Evolutionary conservation across 2,888 invertebrate genomes (phyloP), one percentile per base, ranked within the genome.

Genomic region (Nemapogon koenigi): DNA sequence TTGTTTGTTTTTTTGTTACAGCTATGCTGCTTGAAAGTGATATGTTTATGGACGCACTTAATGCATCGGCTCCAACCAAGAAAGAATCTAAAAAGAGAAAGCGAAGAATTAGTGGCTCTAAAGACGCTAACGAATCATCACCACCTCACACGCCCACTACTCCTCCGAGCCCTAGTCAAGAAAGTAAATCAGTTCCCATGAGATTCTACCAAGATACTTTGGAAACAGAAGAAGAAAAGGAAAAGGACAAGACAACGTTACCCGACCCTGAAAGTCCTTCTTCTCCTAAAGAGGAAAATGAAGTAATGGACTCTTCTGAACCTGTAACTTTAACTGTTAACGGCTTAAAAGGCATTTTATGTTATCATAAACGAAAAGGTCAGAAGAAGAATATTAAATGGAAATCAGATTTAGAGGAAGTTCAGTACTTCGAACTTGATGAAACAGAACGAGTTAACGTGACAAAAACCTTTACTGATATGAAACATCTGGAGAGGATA

Each of bases 371-470:
- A 49, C 84, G 84, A 47, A 88, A 86, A 60, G 90, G 89, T 2
- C 89, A 88, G 3, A 94, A 90, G 59, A 90, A 91, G 62, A 84
- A 85, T 49, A 83, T 91, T 3, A 86, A 86, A 55, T 96, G 94
- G 89, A 89, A 89, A 55, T 69, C 83, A 4, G 85, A 89, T 47
- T 73, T 98, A 19, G 90, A 90, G 51, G 87, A 91, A 53, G 81
- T 94, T 40, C 87, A 90, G 52, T 96, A 87, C 68, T 97, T 98
- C 65, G 97, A 97, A 64, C 72, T 97, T 48, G 97, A 97, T 66
- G 97, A 96, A 70, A 95, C 91, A 11, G 97, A 98, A 71, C 84
- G 97, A 56, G 93, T 95, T 2, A 97, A 97, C 70, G 97, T 97
- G 1, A 94, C 89, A 2, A 93, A 89, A 67, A 90, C 85, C 19